A percentile compares a stretch with the other conserved stretches of the same genome.
phyloP scores from a whole-genome alignment of 2,113 vertebrate species.

The Tricholaema leucomelas region DNA sequence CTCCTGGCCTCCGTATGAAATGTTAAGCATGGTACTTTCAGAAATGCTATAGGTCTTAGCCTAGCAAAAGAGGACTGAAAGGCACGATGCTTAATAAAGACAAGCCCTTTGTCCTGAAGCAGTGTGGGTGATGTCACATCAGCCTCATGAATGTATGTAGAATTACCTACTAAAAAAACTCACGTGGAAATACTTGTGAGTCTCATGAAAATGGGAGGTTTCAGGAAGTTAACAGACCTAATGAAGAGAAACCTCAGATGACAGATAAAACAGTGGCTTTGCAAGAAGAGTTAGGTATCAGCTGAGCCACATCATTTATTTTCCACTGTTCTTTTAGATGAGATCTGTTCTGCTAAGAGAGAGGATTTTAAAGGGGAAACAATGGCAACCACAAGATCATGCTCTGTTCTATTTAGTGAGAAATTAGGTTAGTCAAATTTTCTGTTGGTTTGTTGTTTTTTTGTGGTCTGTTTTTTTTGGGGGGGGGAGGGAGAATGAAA shows the following conservation, averaged over 20 bases:
- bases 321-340: neutral
- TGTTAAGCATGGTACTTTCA: neutral
- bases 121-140: conserved; percentile 41
- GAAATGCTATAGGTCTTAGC: neutral
- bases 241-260: conserved; percentile 18
- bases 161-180: conserved; percentile 29
- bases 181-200: conserved; percentile 18
- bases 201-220: neutral
- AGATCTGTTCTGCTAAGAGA: neutral
- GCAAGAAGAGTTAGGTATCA: neutral
- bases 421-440: neutral
- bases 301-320: neutral
- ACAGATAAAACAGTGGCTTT: conserved; percentile 16
- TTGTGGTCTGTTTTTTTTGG: neutral
- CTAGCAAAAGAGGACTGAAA: neutral
- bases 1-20: neutral
- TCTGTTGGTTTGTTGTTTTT: neutral
- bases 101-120: conserved; percentile 18
- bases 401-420: neutral
- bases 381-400: neutral
- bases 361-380: neutral
- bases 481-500: neutral
- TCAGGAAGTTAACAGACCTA: conserved; percentile 46
- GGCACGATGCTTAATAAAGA: conserved; percentile 37
- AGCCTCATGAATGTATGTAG: conserved; percentile 25